Percentiles rank a stretch among this genome's conserved stretches.
Evolutionary conservation across 2,888 invertebrate species (phyloP).

Genomic region (Parnassius smintheus): DNA sequence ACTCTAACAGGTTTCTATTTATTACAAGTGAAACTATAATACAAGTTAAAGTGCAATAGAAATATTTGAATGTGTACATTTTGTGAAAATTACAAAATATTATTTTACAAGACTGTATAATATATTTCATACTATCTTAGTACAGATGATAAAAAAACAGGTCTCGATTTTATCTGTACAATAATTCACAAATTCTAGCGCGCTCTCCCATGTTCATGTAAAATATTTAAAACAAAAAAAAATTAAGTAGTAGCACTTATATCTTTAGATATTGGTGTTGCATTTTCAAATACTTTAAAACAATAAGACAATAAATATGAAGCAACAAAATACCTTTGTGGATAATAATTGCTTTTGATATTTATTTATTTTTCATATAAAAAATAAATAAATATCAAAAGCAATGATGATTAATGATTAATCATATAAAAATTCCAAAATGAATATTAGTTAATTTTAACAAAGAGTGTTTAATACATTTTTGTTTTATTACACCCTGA

Average conservation of each 20-base stretch:
- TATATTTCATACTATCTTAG: slow-evolving; percentile 34
- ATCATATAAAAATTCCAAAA: background rate
- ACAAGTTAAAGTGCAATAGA: slow-evolving; percentile 69
- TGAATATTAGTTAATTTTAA: background rate
- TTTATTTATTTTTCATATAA: too few species aligned
- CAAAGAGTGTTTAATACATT: too few species aligned
- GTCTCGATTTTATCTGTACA: slow-evolving; percentile 7
- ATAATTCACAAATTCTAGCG: slow-evolving; percentile 10
- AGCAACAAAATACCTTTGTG: too few species aligned
- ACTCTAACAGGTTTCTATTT: slow-evolving; percentile 61
- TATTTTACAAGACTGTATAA: slow-evolving; percentile 54
- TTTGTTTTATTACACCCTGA: too few species aligned
- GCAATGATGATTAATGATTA: too few species aligned
- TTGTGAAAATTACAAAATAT: slow-evolving; percentile 63
- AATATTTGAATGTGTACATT: slow-evolving; percentile 67
- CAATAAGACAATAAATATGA: too few species aligned
- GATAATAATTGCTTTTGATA: too few species aligned
- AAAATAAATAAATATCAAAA: too few species aligned
- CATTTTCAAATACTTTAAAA: too few species aligned
- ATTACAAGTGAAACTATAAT: slow-evolving; percentile 66
- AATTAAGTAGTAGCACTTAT: background rate
- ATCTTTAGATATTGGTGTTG: too few species aligned
- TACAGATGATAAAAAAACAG: slow-evolving; percentile 17
- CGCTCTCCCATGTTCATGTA: background rate
- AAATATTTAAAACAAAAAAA: background rate